Base-by-base conservation (phyloP, 2,113 vertebrate genomes). In the Psittacula cyanocephala region DNA sequence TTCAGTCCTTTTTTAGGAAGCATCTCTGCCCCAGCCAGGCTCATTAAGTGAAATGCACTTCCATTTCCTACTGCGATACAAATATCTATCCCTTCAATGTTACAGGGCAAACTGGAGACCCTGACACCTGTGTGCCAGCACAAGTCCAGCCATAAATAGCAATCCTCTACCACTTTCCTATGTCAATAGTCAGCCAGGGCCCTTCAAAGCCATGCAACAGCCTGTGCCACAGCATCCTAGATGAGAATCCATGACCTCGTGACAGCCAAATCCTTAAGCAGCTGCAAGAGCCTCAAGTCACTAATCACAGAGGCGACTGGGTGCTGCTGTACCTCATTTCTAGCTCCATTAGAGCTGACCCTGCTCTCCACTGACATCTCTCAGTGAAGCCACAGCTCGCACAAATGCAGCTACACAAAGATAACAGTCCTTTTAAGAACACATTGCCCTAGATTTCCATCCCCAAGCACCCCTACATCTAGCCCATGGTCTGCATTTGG, bases 231-330 rank as follows among this genome's bases (percentile, higher is more conserved):
- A 33, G 49, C 89, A 91, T 59, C 77, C 69, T 39, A 46, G 39
- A 85, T 39, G 65, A 94, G 63, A 87, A 95, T 59, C 81, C 84
- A 27, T 5, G 59, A 88, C 76, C 76, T 81, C 68, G 50, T 0
- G 2, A 77, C 59, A 50, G 64, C 68, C 76, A 80, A 88, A 93
- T 69, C 89, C 84, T 78, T 84, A 84, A 64, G 84, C n/a, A 13
- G 74, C 81, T 92, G 70, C 57, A 89, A 92, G 89, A 92, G 57
- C 72, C 68, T 70, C 87, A 60, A 60, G 53, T 52, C 81, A 49
- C 71, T 74, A 70, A 95, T 74, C 88, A 91, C 43, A 6, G 89
- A 75, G 72, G 76, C 1, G 2, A 88, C 74, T 10, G 29, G 72
- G 72, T 50, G 72, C 82, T 75, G 68, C 88, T 78, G 1, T 24